A percentile compares a stretch with the other conserved stretches of the same genome.
phyloP scores from a whole-genome alignment of 2,888 invertebrate genomes.

The Caenorhabditis sinica region DNA sequence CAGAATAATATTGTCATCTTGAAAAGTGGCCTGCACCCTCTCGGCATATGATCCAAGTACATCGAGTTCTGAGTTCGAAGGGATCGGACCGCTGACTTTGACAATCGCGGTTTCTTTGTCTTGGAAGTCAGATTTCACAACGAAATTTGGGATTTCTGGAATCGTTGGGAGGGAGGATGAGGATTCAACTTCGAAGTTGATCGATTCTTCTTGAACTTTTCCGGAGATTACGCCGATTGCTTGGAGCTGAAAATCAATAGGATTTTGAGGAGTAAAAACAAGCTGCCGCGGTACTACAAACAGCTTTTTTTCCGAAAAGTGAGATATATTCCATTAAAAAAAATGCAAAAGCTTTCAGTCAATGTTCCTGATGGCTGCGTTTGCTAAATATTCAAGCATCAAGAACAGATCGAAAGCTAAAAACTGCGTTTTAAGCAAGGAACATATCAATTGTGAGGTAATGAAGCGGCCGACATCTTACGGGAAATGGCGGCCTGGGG shows the following conservation, averaged over 20 bases:
- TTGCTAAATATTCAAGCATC: too few relatives aligned
- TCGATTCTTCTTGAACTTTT: slow-evolving; percentile 52
- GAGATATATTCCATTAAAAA: neutral
- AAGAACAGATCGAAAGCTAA: too few relatives aligned
- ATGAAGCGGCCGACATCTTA: too few relatives aligned
- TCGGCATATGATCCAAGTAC: slow-evolving; percentile 51
- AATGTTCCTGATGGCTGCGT: too few relatives aligned
- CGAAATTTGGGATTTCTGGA: slow-evolving; percentile 51
- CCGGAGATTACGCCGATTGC: slow-evolving; percentile 64
- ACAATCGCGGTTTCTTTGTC: slow-evolving; percentile 58
- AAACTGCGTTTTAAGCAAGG: neutral
- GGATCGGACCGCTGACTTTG: slow-evolving; percentile 43
- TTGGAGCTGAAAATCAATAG: slow-evolving; percentile 53
- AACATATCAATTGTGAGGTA: neutral
- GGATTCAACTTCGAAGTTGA: slow-evolving; percentile 26
- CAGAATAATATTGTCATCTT: slow-evolving; percentile 55
- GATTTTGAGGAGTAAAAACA: too few relatives aligned
- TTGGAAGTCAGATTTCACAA: slow-evolving; percentile 54
- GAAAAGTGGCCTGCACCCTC: slow-evolving; percentile 44
- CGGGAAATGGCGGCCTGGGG: neutral
- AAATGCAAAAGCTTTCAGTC: neutral
- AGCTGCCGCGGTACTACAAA: too few relatives aligned
- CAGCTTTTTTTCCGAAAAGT: too few relatives aligned
- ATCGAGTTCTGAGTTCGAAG: slow-evolving; percentile 35
- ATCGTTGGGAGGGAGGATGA: slow-evolving; percentile 41